These are phyloP conservation scores for Tadarida brasiliensis DNA, from an alignment of 2,797 vertebrate species.

Conservation along the genomic window DNA sequence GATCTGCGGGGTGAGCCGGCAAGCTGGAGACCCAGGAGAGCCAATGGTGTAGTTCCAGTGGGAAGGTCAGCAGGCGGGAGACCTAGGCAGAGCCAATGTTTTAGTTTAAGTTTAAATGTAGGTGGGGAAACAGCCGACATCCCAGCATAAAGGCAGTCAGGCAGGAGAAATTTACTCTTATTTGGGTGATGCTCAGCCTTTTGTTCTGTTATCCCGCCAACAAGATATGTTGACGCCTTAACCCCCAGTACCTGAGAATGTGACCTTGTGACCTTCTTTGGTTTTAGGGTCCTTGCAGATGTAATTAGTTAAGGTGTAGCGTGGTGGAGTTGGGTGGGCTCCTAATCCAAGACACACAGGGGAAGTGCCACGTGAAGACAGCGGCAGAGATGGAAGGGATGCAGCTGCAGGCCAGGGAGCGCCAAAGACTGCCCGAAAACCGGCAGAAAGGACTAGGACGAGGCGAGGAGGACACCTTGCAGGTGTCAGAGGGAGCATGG, in stretches of 20 bases:
- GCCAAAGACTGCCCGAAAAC: neutral
- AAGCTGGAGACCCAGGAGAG: neutral
- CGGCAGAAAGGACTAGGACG: neutral
- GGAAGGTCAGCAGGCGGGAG: neutral
- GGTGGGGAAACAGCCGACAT: neutral
- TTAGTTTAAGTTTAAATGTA: neutral
- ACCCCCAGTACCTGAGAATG: neutral
- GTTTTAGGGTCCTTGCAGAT: neutral
- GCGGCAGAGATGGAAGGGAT: neutral
- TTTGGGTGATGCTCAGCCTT: neutral
- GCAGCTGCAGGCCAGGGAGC: neutral
- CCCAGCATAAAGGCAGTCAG: neutral
- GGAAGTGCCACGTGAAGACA: rapidly evolving
- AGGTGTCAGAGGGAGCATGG: neutral
- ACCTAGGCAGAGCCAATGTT: neutral
- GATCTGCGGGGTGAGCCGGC: neutral
- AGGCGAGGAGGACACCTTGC: neutral
- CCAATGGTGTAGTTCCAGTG: neutral
- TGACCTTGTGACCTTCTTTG: neutral
- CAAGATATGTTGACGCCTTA: neutral
- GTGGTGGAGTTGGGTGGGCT: no score
- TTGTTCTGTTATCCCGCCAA: neutral
- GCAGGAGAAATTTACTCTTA: neutral
- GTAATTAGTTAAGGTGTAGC: neutral
- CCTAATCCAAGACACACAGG: neutral